Percentiles rank a stretch among this genome's conserved stretches.
Conservation (phyloP, 2,888 invertebrate genomes). For the Aporophyla lueneburgensis region DNA sequence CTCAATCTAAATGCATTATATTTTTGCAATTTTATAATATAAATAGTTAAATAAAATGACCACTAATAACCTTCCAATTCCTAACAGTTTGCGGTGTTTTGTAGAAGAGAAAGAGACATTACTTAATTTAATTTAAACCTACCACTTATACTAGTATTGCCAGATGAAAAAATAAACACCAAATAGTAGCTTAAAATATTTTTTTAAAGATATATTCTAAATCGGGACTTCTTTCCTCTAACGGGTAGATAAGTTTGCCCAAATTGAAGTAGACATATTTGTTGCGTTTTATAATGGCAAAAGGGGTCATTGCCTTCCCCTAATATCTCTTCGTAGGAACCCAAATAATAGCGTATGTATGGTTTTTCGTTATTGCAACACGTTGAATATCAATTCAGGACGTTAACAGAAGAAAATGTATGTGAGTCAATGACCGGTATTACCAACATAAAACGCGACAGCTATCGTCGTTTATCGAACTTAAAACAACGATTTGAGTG, state of each 20-base stretch:
- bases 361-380: not conserved
- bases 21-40: conserved; percentile 52
- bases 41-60: conserved; percentile 67
- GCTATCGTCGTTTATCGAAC: not conserved
- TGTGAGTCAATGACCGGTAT: not conserved
- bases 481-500: not conserved
- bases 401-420: not conserved
- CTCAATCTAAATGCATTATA: conserved; percentile 74
- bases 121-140: conserved; percentile 32
- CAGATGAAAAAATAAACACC: conserved; percentile 18
- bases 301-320: not conserved
- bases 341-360: not conserved
- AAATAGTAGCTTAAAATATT: not conserved
- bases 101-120: conserved; percentile 44
- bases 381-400: not conserved
- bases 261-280: not conserved
- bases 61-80: conserved; percentile 63
- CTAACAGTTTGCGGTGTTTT: conserved; percentile 61
- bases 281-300: not conserved
- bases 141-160: conserved; percentile 52
- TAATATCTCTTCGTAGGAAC: not conserved
- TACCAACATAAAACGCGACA: not conserved
- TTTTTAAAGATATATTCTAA: not conserved
- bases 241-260: not conserved
- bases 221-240: not conserved